These are phyloP conservation scores for Argyrosomus regius DNA, from an alignment of 2,797 vertebrate species.

Conservation along the genomic window DNA sequence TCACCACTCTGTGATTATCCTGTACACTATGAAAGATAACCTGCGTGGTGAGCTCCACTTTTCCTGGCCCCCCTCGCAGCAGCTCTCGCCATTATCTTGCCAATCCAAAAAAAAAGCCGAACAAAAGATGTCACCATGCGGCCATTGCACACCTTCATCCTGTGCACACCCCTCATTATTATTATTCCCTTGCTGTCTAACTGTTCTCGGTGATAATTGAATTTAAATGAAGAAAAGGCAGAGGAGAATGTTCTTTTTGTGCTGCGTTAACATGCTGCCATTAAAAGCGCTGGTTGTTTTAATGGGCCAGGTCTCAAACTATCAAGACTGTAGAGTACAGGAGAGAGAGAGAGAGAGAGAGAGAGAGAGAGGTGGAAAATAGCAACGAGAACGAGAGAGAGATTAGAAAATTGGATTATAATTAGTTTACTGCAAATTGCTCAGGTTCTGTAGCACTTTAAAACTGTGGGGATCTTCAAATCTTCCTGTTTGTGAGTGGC, in stretches of 20 bases:
- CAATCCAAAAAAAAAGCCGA: constrained; percentile 75
- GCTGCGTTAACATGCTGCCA: constrained; percentile 72
- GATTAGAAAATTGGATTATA: constrained; percentile 70
- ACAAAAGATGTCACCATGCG: constrained; percentile 82
- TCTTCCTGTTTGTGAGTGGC: constrained; percentile 27
- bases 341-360: constrained; percentile 34
- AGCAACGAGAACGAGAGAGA: constrained; percentile 38
- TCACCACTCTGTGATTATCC: constrained; percentile 83
- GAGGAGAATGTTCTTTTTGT: constrained; percentile 72
- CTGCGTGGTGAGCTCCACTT: constrained; percentile 76
- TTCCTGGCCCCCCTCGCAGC: constrained; percentile 64
- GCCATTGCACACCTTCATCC: constrained; percentile 78
- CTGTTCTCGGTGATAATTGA: constrained; percentile 76
- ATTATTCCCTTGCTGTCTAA: constrained; percentile 81
- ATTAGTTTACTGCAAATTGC: constrained; percentile 74
- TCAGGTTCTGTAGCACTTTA: constrained; percentile 39
- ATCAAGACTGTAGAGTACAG: constrained; percentile 44
- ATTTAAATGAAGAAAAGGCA: constrained; percentile 82
- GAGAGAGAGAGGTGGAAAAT: constrained; percentile 45
- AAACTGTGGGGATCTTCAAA: constrained; percentile 47
- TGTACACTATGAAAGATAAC: constrained; percentile 83
- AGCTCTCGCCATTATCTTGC: constrained; percentile 83
- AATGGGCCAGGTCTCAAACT: constrained; percentile 71
- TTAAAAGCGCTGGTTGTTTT: constrained; percentile 73
- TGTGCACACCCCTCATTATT: constrained; percentile 74